Evolutionary conservation across 2,797 vertebrate genomes (phyloP).

Genomic region (Bufotes viridis): DNA sequence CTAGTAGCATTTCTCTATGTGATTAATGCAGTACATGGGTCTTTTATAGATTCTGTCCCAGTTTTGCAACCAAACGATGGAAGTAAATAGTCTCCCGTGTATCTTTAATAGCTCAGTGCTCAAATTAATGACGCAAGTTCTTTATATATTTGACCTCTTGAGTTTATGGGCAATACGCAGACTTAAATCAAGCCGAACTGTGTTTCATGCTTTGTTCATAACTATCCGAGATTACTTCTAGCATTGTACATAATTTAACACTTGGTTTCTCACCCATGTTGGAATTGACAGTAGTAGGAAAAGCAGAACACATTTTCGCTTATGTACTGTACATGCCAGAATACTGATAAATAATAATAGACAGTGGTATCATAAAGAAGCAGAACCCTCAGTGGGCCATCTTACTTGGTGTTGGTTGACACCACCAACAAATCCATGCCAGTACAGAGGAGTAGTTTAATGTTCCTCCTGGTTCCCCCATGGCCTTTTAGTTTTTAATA

Average conservation of each 20-base stretch:
- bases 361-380: background rate
- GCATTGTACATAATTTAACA: constrained; percentile 34
- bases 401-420: too few relatives aligned
- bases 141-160: constrained; percentile 47
- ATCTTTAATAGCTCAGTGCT: constrained; percentile 39
- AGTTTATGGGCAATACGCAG: constrained; percentile 32
- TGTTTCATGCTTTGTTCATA: constrained; percentile 45
- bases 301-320: background rate
- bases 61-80: constrained; percentile 18
- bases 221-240: constrained; percentile 35
- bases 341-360: too few relatives aligned
- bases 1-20: constrained; percentile 18
- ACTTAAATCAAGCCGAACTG: constrained; percentile 43
- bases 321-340: background rate
- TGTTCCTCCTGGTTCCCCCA: too few relatives aligned
- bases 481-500: too few relatives aligned
- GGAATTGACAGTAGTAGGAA: background rate
- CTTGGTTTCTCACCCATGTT: constrained; percentile 8
- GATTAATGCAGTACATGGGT: constrained; percentile 46
- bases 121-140: constrained; percentile 39
- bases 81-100: constrained; percentile 42
- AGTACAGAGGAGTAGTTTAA: too few relatives aligned
- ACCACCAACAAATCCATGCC: background rate
- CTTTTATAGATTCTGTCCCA: constrained; percentile 35
- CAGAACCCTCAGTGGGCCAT: background rate